phyloP scores from a whole-genome alignment of 1,140 invertebrate species.

The Antheraea pernyi region DNA sequence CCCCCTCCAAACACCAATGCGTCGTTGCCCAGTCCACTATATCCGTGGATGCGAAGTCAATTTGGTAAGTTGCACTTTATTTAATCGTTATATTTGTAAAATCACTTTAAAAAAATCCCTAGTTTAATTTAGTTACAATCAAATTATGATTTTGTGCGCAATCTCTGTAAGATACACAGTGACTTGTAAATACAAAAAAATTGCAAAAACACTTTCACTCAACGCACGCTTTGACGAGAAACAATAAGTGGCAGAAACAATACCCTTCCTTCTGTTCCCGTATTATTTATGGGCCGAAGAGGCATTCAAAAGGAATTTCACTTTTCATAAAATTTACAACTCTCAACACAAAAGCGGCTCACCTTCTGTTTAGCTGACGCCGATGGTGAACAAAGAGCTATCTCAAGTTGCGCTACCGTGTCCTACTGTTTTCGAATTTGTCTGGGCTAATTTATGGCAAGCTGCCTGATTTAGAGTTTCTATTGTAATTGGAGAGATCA shows the following conservation, averaged over 20 bases:
- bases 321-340: slow-evolving; percentile 79
- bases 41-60: slow-evolving; percentile 99
- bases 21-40: slow-evolving; percentile 92
- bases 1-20: slow-evolving; percentile 85
- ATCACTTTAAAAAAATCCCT: neutral
- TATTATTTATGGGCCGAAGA: slow-evolving; percentile 72
- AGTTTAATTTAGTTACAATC: neutral
- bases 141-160: too few relatives aligned
- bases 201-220: slow-evolving; percentile 57
- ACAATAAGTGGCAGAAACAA: slow-evolving; percentile 76
- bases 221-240: slow-evolving; percentile 66
- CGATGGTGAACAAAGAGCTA: slow-evolving; percentile 64
- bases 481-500: slow-evolving; percentile 68
- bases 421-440: slow-evolving; percentile 77
- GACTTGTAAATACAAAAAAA: slow-evolving; percentile 32
- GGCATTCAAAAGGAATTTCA: slow-evolving; percentile 77
- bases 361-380: slow-evolving; percentile 77
- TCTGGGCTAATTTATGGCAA: slow-evolving; percentile 69
- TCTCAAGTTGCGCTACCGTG: slow-evolving; percentile 71
- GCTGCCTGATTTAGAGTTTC: slow-evolving; percentile 64
- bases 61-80: slow-evolving; percentile 87
- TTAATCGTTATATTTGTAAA: neutral
- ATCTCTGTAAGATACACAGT: slow-evolving; percentile 12
- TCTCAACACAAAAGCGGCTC: slow-evolving; percentile 64
- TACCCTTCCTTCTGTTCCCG: slow-evolving; percentile 64